Evolutionary conservation across 2,797 vertebrate species (phyloP), one percentile per base, ranked within the genome.

Genomic region (Sus cebifrons): DNA sequence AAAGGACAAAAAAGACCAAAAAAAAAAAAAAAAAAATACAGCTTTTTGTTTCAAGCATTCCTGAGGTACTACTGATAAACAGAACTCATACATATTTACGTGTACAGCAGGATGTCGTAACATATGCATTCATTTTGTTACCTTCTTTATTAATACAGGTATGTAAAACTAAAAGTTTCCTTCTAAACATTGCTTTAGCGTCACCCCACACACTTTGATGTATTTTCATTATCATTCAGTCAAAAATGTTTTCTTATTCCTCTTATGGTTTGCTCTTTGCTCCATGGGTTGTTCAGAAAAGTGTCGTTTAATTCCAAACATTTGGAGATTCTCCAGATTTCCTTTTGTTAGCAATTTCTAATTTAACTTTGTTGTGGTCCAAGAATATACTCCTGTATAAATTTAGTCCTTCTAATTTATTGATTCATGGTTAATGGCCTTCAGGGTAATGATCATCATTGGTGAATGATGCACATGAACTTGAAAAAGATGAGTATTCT

Each of bases 241-340:
- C 20, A 29, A 44, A 78, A 93, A 73, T 93, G 65, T 27, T 82
- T 74, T 56, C 81, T 83, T 32, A 83, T 64, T 74, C 88, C 27
- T 49, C 3, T 88, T 75, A 82, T 89, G 73, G 64, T 70, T 56
- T 64, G 44, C 32, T 86, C 52, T 71, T 78, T 77, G 62, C 40
- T 17, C 29, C 2, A 12, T 20, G 27, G 65, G 16, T 74, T 32
- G 15, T 78, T 89, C 62, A 78, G n/a, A 68, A 78, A 89, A 49
- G 25, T 40, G 56, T 84, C 40, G 16, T 8, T 78, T 90, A 40
- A 90, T 78, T 85, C 40, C 27, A 62, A 94, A 85, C 62, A 44
- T 8, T 65, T 85, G 64, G 44, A 64, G 58, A 25, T 62, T 84
- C 71, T 84, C 40, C 18, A 88, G 67, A 25, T 88, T 44, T 65